Evolutionary conservation across 1,140 invertebrate genomes (phyloP).

Genomic region (Scaptodrosophila lebanonensis): DNA sequence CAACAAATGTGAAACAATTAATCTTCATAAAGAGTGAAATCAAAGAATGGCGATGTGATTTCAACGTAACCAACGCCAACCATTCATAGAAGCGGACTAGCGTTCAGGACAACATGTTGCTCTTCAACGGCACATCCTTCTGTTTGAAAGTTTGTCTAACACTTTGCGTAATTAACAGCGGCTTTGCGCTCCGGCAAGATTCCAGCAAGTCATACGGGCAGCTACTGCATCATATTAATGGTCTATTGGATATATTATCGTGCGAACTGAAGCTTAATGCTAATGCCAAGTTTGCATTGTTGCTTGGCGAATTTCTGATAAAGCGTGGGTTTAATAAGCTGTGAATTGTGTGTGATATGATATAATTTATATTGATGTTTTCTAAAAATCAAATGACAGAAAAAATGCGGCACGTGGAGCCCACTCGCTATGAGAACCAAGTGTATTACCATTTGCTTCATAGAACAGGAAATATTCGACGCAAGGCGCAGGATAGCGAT

Average conservation of each 20-base stretch:
- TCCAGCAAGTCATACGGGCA: constrained; percentile 10
- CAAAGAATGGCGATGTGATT: constrained; percentile 61
- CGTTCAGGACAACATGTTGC: constrained; percentile 52
- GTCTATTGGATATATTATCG: constrained; percentile 43
- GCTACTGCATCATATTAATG: constrained; percentile 43
- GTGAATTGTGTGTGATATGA: constrained; percentile 38
- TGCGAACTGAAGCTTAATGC: constrained; percentile 29
- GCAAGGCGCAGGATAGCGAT: not conserved
- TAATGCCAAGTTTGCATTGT: constrained; percentile 51
- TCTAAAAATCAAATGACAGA: constrained; percentile 41
- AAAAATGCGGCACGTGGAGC: constrained; percentile 56
- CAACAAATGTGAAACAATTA: constrained; percentile 59
- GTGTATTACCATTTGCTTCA: constrained; percentile 60
- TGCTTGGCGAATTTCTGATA: constrained; percentile 60
- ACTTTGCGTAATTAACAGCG: constrained; percentile 26
- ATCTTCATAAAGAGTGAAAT: constrained; percentile 67
- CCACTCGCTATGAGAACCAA: constrained; percentile 57
- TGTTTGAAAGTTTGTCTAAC: constrained; percentile 29
- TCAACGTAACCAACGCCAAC: constrained; percentile 23
- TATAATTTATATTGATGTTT: constrained; percentile 27
- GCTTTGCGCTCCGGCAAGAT: constrained; percentile 2
- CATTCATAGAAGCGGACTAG: constrained; percentile 35
- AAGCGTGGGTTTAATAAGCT: constrained; percentile 61
- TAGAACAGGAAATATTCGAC: constrained; percentile 34
- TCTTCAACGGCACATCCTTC: constrained; percentile 11